Base-by-base conservation (phyloP, 2,113 vertebrate species). In the Oryctolagus cuniculus region DNA sequence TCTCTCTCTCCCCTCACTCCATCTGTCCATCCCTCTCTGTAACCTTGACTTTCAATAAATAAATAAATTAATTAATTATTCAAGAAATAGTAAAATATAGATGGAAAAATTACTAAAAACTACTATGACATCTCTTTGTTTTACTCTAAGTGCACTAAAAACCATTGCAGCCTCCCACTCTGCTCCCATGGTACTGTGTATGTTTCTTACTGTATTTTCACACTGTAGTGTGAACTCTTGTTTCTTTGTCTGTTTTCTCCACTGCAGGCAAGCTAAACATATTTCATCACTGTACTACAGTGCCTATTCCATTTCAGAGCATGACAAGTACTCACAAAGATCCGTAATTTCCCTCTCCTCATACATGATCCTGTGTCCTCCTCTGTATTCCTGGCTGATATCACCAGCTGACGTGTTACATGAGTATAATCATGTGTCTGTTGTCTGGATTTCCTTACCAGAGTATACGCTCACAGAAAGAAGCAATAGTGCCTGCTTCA, bases 81-180 rank as follows among this genome's bases (percentile, higher is more conserved):
- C 44, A 61, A 58, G 1, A 21, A 58, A 58, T 58, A 58, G 81
- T 81, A 79, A 87, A 90, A 94, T 79, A 66, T 17, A 55, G 63
- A 51, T 87, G 66, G 12, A 92, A 91, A 90, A 95, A 74, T 70
- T 80, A 79, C 51, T 70, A 34, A 31, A 73, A 95, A 87, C 6
- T 5, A 77, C 66, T 55, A 1, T 17, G 38, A 70, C 8, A 13
- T 34, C 51, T 19, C 75, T 61, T 67, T 83, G 21, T 25, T 63
- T 90, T 74, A 49, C 21, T 64, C 3, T 70, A 51, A 78, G 31
- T 19, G 0, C 36, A 34, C 38, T 74, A 38, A 85, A 81, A 87
- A 25, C 0, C 84, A 53, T 55, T 70, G 67, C 67, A 83, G 13
- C 6, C 15, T 58, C 55, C 19, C 22, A 38, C 25, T 88, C 44